These are phyloP conservation scores for Lophotis ruficrista DNA, from an alignment of 2,113 vertebrate species.

Conservation along the genomic window DNA sequence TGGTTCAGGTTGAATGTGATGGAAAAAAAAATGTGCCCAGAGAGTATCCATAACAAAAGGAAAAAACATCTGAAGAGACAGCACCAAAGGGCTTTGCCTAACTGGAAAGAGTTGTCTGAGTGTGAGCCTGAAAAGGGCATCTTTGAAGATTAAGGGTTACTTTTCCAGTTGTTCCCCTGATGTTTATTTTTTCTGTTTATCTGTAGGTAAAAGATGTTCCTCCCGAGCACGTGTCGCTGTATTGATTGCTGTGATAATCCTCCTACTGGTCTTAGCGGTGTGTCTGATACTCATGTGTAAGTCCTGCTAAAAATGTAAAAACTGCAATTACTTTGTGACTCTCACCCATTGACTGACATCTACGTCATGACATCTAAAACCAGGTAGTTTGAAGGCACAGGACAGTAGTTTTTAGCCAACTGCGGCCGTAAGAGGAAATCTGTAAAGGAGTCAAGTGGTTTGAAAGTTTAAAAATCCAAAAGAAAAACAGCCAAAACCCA, in stretches of 20 bases:
- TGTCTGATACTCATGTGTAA: background rate
- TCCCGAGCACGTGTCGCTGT: background rate
- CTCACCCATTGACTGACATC: background rate
- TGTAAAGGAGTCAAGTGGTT: fast-evolving
- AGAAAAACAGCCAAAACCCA: background rate
- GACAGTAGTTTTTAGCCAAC: background rate
- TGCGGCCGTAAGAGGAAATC: fast-evolving
- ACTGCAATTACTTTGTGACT: background rate
- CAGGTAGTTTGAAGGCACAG: background rate
- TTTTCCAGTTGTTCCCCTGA: background rate
- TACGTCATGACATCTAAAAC: background rate
- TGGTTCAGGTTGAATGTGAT: background rate
- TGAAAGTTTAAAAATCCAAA: background rate
- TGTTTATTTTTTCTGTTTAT: background rate
- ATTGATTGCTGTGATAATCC: background rate
- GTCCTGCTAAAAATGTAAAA: background rate
- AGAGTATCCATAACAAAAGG: background rate
- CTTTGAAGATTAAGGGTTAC: background rate
- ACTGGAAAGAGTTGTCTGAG: background rate
- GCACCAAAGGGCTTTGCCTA: background rate
- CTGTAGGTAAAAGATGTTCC: background rate
- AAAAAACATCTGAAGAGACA: background rate
- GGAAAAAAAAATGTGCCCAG: background rate
- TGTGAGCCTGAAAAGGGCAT: background rate
- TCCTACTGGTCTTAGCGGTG: background rate